Conservation (phyloP, 2,797 vertebrate genomes). For the Mareca penelope region DNA sequence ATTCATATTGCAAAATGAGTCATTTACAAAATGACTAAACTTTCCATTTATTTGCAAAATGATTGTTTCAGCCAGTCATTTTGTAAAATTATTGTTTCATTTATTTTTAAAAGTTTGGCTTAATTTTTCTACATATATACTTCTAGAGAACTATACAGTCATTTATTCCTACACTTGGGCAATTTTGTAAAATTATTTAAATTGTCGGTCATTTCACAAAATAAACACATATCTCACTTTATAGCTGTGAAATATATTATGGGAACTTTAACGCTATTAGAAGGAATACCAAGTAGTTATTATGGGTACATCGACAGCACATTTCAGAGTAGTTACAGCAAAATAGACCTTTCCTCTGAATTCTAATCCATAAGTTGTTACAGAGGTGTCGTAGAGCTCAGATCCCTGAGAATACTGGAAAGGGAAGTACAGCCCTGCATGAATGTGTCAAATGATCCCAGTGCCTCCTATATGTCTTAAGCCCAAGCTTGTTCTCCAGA, state of each 20-base stretch:
- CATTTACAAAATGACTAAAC: neutral
- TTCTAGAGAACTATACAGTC: neutral
- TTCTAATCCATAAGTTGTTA: neutral
- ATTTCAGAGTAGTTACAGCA: neutral
- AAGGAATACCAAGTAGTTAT: neutral
- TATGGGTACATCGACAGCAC: neutral
- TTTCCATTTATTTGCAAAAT: neutral
- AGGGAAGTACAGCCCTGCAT: neutral
- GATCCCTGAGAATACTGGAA: neutral
- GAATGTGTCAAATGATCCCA: neutral
- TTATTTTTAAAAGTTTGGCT: neutral
- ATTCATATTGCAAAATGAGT: neutral
- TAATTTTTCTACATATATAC: neutral
- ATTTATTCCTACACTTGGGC: neutral
- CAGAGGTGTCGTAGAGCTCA: neutral
- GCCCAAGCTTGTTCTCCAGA: neutral
- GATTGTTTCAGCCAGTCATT: neutral
- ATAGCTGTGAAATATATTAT: neutral
- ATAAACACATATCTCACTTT: neutral
- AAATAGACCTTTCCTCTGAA: neutral
- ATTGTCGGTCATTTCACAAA: neutral
- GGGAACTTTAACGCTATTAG: neutral
- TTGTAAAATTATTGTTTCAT: neutral
- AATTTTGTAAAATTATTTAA: neutral
- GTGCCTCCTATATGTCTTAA: rapidly evolving